Base-by-base conservation (phyloP, 2,113 vertebrate species). In the Ammospiza nelsoni region DNA sequence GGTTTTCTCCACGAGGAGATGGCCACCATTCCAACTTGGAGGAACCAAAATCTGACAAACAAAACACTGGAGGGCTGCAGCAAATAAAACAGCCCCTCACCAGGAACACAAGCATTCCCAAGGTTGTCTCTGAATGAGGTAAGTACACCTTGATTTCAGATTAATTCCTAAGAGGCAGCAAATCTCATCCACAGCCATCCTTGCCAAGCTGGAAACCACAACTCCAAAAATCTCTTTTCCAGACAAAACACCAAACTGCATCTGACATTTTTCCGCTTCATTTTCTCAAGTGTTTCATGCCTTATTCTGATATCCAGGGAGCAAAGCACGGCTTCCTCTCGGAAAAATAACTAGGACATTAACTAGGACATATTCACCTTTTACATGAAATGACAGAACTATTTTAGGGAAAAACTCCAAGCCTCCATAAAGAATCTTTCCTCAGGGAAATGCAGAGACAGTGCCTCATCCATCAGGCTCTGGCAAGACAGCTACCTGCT, bases 301-400 rank as follows among this genome's bases (percentile, higher is more conserved):
- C 75, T 77, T n/a, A 63, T 67, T 39, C 46, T 51, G 17, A 91
- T 92, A 95, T 27, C 35, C 61, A 89, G 87, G 61, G 41, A 92
- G 80, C 24, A 81, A 46, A 87, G 44, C 58, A 37, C 0, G 0
- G 63, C 27, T 76, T 84, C 46, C 65, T 82, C 91, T 89, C 11
- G 1, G 74, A 75, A 79, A 43, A 87, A 33, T 81, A 97, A 95
- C 92, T 94, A 87, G 96, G 96, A 37, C 95, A 92, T 54, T 82
- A 97, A 92, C 86, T 89, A 95, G 95, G 95, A 71, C 91, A 55
- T 65, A 57, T 28, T 78, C 80, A 84, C 73, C 84, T 95, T 74
- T 61, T 37, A 75, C 39, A 83, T 33, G 69, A 95, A 84, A 89
- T 15, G 69, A 82, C 69, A 92, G 61, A 13, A 68, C 84, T 92